Conservation (phyloP, 2,888 invertebrate genomes). For the Heliconius sara region DNA sequence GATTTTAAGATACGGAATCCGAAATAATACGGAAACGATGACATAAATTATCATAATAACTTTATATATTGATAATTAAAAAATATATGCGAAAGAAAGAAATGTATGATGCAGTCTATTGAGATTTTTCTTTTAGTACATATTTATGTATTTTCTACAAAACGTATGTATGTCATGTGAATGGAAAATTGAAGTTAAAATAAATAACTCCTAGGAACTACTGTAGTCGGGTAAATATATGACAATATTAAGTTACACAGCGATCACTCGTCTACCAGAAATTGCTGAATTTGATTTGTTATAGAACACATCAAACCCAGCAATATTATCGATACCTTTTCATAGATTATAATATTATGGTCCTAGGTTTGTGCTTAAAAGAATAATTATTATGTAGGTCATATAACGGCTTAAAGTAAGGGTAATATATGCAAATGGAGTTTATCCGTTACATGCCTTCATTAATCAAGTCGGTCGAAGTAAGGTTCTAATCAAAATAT, state of each 20-base stretch:
- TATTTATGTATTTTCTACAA: no score
- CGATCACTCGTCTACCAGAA: background rate
- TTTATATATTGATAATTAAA: no score
- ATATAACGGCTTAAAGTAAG: constrained; percentile 17
- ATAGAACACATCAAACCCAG: background rate
- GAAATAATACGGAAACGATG: no score
- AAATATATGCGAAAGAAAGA: no score
- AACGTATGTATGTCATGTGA: no score
- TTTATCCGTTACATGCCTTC: constrained; percentile 54
- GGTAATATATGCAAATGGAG: constrained; percentile 43
- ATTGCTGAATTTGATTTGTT: background rate
- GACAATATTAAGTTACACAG: background rate
- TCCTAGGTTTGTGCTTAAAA: background rate
- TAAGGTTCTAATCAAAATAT: constrained; percentile 68
- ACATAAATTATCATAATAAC: no score
- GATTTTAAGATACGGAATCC: no score
- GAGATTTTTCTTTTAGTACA: no score
- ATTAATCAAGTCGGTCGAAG: constrained; percentile 66
- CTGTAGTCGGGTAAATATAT: no score
- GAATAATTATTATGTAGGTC: constrained; percentile 20
- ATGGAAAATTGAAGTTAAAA: no score
- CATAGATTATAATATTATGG: background rate
- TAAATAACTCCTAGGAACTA: no score
- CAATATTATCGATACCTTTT: background rate
- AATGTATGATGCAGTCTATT: no score